These are phyloP conservation scores for Harpagifer antarcticus DNA, from an alignment of 2,797 vertebrate genomes.

Conservation along the genomic window DNA sequence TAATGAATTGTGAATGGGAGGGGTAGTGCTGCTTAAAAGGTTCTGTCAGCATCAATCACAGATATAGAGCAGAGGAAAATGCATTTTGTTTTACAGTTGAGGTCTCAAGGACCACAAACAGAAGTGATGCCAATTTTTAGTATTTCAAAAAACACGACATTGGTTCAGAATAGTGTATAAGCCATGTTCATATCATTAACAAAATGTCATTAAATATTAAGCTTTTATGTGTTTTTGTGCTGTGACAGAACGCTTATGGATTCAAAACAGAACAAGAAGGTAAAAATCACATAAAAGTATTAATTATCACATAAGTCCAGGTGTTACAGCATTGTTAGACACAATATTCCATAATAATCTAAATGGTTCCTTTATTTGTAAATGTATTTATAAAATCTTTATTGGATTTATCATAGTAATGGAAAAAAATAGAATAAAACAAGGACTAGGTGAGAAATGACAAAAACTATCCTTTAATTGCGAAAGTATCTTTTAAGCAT, in stretches of 20 bases:
- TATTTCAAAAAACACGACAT: not conserved
- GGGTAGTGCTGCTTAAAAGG: not conserved
- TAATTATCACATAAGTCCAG: not conserved
- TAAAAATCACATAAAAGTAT: not conserved
- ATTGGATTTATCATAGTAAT: not conserved
- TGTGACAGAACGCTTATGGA: not conserved
- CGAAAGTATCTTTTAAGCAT: not conserved
- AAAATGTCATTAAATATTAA: not conserved
- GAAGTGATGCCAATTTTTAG: not conserved
- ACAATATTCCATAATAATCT: not conserved
- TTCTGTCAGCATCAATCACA: conserved; percentile 11
- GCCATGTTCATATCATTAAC: conserved; percentile 5
- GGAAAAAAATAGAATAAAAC: not conserved
- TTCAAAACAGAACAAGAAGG: not conserved
- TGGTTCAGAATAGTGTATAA: not conserved
- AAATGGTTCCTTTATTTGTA: conserved; percentile 16
- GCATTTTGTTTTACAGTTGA: not conserved
- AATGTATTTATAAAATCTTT: conserved; percentile 5
- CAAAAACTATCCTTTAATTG: conserved; percentile 7
- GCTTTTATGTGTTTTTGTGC: not conserved
- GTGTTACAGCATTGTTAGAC: not conserved
- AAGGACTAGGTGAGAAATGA: not conserved
- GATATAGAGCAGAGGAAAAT: not conserved
- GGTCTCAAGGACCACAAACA: conserved; percentile 1
- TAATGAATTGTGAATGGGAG: not conserved